Base-by-base conservation (phyloP, 2,113 vertebrate species). In the Cygnus atratus region DNA sequence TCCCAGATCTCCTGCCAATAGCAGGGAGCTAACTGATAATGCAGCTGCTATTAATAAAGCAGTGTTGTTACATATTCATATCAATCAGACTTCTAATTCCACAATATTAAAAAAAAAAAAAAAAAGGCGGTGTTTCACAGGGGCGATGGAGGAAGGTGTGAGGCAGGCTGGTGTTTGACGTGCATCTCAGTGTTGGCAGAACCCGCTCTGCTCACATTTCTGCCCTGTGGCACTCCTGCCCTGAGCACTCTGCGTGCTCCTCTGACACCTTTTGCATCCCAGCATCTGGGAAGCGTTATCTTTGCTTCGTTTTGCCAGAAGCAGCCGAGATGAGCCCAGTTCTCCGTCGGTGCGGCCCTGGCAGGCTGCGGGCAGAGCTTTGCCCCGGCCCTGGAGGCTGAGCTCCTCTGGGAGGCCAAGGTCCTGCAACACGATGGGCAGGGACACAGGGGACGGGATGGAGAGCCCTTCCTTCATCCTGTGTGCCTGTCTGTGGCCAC, bases 41-140 rank as follows among this genome's bases (percentile, higher is more conserved):
- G 93, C 93, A 95, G 96, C 92, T 97, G 86, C 96, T 97, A 96
- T 96, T 97, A 97, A 96, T 96, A 97, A 96, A 97, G 92, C 88
- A 39, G 88, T 29, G 4, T 91, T 62, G 65, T 96, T 96, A 88
- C 94, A 95, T 96, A 97, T 96, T 96, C 93, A 96, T 97, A 96
- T 96, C 96, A 96, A 85, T 94, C 96, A 96, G 87, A 77, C 46
- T 92, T 55, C 78, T 91, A 88, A 95, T 95, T 96, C 87, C 87
- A 91, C 73, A n/a, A 54, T 43, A 54, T 71, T 67, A 26, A 50
- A 50, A 78, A 46, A 37, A n/a, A 62, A n/a, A 29, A 80, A 88
- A 31, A 77, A 68, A 68, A 83, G 80, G 25, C 91, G 55, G 52
- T 5, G 72, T 57, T 77, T 87, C 72, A 7, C 59, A 7, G 2